Evolutionary conservation across 2,797 vertebrate species (phyloP).

Genomic region (Myoxocephalus aenaeus): DNA sequence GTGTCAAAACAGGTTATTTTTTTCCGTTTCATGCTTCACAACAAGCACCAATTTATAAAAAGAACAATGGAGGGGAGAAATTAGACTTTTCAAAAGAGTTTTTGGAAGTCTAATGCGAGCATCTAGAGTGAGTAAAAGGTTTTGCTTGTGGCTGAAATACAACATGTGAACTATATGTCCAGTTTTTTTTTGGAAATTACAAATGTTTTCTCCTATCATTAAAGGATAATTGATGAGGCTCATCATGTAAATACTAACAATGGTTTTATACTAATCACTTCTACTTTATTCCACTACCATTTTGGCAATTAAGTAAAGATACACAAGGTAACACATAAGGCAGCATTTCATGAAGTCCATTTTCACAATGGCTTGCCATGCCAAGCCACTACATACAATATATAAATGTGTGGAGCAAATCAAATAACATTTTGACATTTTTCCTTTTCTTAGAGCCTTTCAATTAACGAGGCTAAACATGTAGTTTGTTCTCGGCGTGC

Average conservation of each 20-base stretch:
- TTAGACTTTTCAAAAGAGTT: constrained; percentile 62
- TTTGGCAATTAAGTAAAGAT: constrained; percentile 34
- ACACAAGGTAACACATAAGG: constrained; percentile 28
- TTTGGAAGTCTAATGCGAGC: constrained; percentile 44
- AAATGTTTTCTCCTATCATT: not conserved
- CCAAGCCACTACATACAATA: not conserved
- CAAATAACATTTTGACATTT: not conserved
- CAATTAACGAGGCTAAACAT: not conserved
- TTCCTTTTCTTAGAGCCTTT: not conserved
- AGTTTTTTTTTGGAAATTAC: not conserved
- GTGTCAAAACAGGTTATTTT: constrained; percentile 72
- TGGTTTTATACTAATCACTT: not conserved
- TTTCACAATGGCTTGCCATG: constrained; percentile 28
- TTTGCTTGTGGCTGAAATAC: constrained; percentile 13
- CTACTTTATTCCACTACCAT: constrained; percentile 17
- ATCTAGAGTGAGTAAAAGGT: constrained; percentile 6
- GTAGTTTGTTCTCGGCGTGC: not conserved
- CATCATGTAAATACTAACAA: not conserved
- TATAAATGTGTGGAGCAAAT: not conserved
- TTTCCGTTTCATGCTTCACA: constrained; percentile 54
- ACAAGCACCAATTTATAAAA: constrained; percentile 63
- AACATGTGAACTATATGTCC: not conserved
- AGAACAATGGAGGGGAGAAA: constrained; percentile 67
- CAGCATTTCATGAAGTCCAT: constrained; percentile 31
- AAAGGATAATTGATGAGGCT: not conserved